phyloP scores from a whole-genome alignment of 1,140 invertebrate species.

The Pseudobourletiella spinata region DNA sequence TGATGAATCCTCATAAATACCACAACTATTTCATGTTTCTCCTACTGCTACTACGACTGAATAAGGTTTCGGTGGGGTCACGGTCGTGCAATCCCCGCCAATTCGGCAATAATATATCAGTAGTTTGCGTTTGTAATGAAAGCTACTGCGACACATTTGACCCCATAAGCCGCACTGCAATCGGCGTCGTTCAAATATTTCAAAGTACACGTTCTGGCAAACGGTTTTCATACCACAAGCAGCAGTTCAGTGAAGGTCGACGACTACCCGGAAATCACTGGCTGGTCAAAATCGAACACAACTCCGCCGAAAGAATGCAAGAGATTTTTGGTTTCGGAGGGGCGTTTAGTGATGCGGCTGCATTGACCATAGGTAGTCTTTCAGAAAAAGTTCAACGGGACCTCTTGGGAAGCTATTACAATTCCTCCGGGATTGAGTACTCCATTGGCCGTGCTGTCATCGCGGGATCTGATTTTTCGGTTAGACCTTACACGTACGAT shows the following conservation, averaged over 20 bases:
- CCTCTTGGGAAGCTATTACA: conserved; percentile 36
- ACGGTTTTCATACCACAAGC: not conserved
- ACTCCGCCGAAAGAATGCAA: conserved; percentile 36
- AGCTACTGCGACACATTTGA: conserved; percentile 41
- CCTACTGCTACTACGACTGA: too few relatives aligned
- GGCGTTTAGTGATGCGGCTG: conserved; percentile 50
- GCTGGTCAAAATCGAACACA: not conserved
- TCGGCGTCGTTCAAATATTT: conserved; percentile 6
- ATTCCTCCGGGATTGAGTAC: conserved; percentile 45
- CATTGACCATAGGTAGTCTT: conserved; percentile 34
- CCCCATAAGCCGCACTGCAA: not conserved
- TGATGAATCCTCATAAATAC: too few relatives aligned
- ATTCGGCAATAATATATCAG: conserved; percentile 4
- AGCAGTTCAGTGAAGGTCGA: not conserved
- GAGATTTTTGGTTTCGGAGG: conserved; percentile 48
- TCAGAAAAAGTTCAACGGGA: conserved; percentile 42
- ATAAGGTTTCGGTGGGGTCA: too few relatives aligned
- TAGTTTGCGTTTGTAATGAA: conserved; percentile 45
- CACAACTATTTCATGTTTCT: too few relatives aligned
- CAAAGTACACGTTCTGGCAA: conserved; percentile 1
- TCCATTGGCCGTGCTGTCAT: conserved; percentile 48
- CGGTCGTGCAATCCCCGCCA: not conserved
- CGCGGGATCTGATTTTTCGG: conserved; percentile 68
- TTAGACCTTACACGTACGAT: conserved; percentile 57
- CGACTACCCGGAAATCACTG: not conserved